Conservation (phyloP, 2,797 vertebrate genomes). For the Arrhamphus sclerolepis region DNA sequence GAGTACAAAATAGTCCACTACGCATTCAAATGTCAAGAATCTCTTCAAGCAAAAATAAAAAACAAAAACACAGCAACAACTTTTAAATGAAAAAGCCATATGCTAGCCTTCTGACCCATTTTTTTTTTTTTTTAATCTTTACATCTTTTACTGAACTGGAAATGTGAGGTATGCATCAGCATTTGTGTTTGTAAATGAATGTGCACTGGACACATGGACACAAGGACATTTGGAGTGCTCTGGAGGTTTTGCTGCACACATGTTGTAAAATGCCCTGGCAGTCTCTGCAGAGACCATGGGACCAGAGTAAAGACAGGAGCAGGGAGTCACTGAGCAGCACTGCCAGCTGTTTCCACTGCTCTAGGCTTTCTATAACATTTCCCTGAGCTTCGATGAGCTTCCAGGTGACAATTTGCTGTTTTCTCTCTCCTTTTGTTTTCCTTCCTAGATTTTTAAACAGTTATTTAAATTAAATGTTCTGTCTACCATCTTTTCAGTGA, state of each 20-base stretch:
- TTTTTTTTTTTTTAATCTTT: too few species aligned
- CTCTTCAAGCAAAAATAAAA: slow-evolving; percentile 48
- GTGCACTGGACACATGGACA: slow-evolving; percentile 20
- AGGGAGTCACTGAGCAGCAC: slow-evolving; percentile 62
- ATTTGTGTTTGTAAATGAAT: slow-evolving; percentile 1
- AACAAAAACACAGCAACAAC: not conserved
- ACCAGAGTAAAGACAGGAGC: slow-evolving; percentile 47
- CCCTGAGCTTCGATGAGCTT: slow-evolving; percentile 67
- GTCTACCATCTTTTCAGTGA: too few species aligned
- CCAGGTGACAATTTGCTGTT: slow-evolving; percentile 59
- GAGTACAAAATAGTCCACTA: slow-evolving; percentile 11
- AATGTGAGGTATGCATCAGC: slow-evolving; percentile 19
- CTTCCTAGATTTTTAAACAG: slow-evolving; percentile 4
- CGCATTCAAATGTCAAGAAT: slow-evolving; percentile 68
- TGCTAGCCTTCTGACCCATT: slow-evolving; percentile 31
- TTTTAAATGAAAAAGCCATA: slow-evolving; percentile 47
- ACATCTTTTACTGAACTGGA: slow-evolving; percentile 38
- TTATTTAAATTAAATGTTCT: too few species aligned
- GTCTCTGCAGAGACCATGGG: slow-evolving; percentile 59
- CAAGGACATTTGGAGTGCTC: slow-evolving; percentile 54
- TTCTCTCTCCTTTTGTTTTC: slow-evolving; percentile 19
- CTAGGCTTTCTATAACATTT: slow-evolving; percentile 65
- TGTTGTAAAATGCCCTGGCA: slow-evolving; percentile 49
- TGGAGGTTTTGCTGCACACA: slow-evolving; percentile 65
- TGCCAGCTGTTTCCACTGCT: slow-evolving; percentile 66